These are phyloP conservation scores for Conopomorpha cramerella DNA, from an alignment of 1,140 invertebrate species.

Conservation along the genomic window DNA sequence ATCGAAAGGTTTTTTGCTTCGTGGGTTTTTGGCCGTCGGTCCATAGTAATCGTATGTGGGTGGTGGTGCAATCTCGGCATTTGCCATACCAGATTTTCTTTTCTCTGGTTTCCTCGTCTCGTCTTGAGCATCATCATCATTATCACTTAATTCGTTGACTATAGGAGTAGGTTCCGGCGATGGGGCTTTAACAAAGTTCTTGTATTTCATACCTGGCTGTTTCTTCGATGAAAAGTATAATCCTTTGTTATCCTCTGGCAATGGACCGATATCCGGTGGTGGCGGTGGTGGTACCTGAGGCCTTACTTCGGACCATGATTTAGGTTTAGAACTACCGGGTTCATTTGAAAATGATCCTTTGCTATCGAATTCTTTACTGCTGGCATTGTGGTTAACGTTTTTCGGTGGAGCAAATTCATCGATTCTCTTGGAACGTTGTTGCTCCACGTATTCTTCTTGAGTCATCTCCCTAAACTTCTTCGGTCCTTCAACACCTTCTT, in stretches of 20 bases:
- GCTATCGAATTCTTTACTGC: slow-evolving; percentile 19
- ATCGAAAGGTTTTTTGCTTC: slow-evolving; percentile 26
- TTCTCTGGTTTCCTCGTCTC: slow-evolving; percentile 14
- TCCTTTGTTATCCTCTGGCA: slow-evolving; percentile 26
- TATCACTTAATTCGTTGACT: slow-evolving; percentile 48
- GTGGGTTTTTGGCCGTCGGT: slow-evolving; percentile 42
- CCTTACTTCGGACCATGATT: slow-evolving; percentile 48
- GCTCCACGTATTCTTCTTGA: slow-evolving; percentile 80
- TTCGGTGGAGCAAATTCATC: slow-evolving; percentile 70
- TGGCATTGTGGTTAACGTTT: too few species aligned
- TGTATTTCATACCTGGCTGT: slow-evolving; percentile 20
- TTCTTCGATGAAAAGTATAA: slow-evolving; percentile 38
- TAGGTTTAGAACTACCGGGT: slow-evolving; percentile 7
- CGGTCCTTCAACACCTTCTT: slow-evolving; percentile 49
- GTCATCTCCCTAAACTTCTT: slow-evolving; percentile 67
- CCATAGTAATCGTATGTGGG: slow-evolving; percentile 67
- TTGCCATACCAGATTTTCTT: slow-evolving; percentile 32
- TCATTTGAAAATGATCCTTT: slow-evolving; percentile 19
- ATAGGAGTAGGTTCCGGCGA: slow-evolving; percentile 52
- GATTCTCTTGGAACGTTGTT: slow-evolving; percentile 69
- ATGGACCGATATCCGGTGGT: slow-evolving; percentile 27
- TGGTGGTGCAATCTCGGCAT: slow-evolving; percentile 66
- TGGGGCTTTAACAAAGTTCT: slow-evolving; percentile 31
- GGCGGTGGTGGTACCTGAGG: slow-evolving; percentile 17
- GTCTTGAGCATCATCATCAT: slow-evolving; percentile 19